Evolutionary conservation across 2,888 invertebrate genomes (phyloP), one percentile per base, ranked within the genome.

Genomic region (Nematopogon swammerdamellus): DNA sequence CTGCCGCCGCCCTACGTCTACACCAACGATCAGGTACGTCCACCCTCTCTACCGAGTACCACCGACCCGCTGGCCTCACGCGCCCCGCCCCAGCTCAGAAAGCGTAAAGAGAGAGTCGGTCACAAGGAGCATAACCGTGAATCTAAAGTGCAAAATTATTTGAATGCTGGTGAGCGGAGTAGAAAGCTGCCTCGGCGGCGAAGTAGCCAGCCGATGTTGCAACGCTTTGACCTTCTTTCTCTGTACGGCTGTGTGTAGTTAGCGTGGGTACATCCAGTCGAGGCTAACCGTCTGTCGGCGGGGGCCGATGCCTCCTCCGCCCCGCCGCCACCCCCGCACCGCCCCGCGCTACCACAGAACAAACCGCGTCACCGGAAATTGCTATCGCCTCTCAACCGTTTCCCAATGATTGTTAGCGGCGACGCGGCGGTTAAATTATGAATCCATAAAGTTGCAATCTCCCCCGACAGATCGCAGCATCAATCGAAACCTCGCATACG

Each of bases 1-100:
- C 85, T 86, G 70, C 86, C 87, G 64, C 85, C 87, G 68, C 89
- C 88, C 73, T 88, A 87, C 80, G 82, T 88, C 86, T 89, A 80
- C 77, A 69, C 75, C 67, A 88, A 86, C 72, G 89, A 89, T 83
- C 89, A 90, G 88, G 92, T 92, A 77, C 79, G 85, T 81, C 63
- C 47, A 45, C n/a, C n/a, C n/a, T n/a, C n/a, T 19, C 42, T 44
- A 18, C 1, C 1, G 42, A 46, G 8, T 16, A 45, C 44, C 19
- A n/a, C 18, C 17, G n/a, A n/a, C n/a, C n/a, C n/a, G n/a, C n/a
- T n/a, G n/a, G n/a, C n/a, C n/a, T 19, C 4, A 29, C 36, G 8
- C 36, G 8, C 10, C 5, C 17, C 29, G 19, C 46, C 29, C n/a
- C 20, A 20, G 10, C n/a, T 19, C 19, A 46, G 16, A 25, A 46